Percentiles rank a stretch among this genome's conserved stretches.
phyloP scores from a whole-genome alignment of 2,797 vertebrate genomes.

The Tapirus indicus region DNA sequence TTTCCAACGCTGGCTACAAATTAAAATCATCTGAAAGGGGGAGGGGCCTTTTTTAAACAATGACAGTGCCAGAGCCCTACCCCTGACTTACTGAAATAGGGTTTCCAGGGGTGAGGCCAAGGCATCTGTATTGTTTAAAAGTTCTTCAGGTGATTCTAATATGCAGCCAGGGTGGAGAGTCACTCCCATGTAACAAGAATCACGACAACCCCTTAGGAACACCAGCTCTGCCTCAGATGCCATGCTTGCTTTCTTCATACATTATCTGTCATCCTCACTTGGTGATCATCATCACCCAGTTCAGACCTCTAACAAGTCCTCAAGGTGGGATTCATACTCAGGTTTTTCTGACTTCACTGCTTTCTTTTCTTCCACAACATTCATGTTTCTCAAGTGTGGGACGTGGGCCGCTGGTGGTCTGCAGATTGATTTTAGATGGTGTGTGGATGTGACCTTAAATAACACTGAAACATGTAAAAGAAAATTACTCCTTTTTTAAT shows the following conservation, averaged over 20 bases:
- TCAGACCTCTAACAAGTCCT: background rate
- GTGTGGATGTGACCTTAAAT: background rate
- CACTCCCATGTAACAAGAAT: background rate
- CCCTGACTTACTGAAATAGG: background rate
- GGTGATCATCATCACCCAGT: background rate
- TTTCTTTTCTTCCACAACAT: background rate
- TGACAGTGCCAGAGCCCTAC: background rate
- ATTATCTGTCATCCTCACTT: background rate
- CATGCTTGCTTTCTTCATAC: background rate
- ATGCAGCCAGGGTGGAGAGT: background rate
- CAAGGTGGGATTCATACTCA: background rate
- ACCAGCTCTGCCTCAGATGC: background rate
- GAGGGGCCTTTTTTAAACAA: background rate
- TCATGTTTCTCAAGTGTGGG: constrained; percentile 18
- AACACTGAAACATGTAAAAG: background rate
- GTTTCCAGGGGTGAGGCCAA: background rate
- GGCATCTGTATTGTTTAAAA: background rate
- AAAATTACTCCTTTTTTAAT: constrained; percentile 36
- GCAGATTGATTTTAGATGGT: background rate
- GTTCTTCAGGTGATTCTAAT: background rate
- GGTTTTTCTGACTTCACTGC: background rate
- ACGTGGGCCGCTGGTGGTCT: background rate
- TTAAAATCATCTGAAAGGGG: constrained; percentile 6
- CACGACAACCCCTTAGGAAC: accelerated
- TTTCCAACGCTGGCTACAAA: background rate